phyloP scores from a whole-genome alignment of 2,113 vertebrate species.

The Leiothrix lutea region DNA sequence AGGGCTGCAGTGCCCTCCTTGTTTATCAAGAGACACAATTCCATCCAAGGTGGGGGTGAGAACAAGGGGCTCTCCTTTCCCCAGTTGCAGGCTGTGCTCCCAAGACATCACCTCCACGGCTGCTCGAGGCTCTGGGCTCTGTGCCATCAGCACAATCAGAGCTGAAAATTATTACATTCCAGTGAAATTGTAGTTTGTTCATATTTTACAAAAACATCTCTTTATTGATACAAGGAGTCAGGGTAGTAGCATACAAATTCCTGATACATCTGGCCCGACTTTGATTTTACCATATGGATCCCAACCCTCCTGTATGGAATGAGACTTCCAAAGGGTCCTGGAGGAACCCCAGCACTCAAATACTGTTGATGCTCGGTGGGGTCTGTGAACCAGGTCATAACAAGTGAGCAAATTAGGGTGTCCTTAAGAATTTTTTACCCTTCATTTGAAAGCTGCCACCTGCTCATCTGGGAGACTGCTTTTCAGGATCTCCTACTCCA shows the following conservation, averaged over 20 bases:
- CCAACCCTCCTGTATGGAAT: background rate
- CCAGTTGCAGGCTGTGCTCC: background rate
- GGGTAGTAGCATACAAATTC: background rate
- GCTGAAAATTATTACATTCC: background rate
- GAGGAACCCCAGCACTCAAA: background rate
- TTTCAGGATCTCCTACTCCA: background rate
- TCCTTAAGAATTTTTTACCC: background rate
- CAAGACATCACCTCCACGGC: fast-evolving
- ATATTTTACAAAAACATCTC: background rate
- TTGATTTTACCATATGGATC: background rate
- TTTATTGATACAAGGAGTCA: background rate
- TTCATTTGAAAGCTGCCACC: slow-evolving; percentile 13
- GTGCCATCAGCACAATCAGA: background rate
- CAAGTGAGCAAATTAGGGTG: background rate
- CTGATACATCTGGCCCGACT: background rate
- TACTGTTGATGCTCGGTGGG: background rate
- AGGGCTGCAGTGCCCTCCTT: background rate
- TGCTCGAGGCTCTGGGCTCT: background rate
- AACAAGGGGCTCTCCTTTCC: background rate
- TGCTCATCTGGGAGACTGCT: background rate
- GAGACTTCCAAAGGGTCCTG: background rate
- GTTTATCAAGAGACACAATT: background rate
- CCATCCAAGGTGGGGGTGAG: background rate
- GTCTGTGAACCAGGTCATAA: background rate
- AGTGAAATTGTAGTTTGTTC: background rate